Evolutionary conservation across 1,140 invertebrate genomes (phyloP).

Genomic region (Galendromus occidentalis): DNA sequence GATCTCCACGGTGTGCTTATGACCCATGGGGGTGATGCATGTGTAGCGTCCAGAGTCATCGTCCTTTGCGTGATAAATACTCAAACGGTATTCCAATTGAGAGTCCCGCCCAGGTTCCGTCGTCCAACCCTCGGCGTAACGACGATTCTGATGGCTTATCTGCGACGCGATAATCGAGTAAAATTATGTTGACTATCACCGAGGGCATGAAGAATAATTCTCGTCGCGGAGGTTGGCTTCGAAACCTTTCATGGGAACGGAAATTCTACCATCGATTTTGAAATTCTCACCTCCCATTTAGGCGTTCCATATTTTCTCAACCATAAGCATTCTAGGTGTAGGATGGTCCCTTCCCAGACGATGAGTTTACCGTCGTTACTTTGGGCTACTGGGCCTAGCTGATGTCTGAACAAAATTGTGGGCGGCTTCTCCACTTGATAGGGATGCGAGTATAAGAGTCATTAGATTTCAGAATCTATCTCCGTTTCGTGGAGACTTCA

Average conservation of each 20-base stretch:
- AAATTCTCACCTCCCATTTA: slow-evolving; percentile 58
- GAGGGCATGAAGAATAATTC: background rate
- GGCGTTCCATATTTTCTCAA: slow-evolving; percentile 58
- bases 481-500: too few species aligned
- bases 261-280: slow-evolving; percentile 43
- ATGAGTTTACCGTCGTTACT: slow-evolving; percentile 61
- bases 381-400: slow-evolving; percentile 58
- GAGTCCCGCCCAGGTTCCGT: slow-evolving; percentile 52
- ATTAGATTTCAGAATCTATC: too few species aligned
- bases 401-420: slow-evolving; percentile 57
- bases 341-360: slow-evolving; percentile 56
- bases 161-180: slow-evolving; percentile 14
- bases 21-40: slow-evolving; percentile 54
- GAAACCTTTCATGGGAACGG: slow-evolving; percentile 32
- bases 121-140: slow-evolving; percentile 39
- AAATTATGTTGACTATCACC: too few species aligned
- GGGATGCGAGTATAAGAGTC: too few species aligned
- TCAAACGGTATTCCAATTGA: slow-evolving; percentile 54
- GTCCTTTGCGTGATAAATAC: slow-evolving; percentile 49
- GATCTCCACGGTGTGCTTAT: slow-evolving; percentile 54
- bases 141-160: slow-evolving; percentile 20
- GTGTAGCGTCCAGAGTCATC: slow-evolving; percentile 60
- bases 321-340: slow-evolving; percentile 70
- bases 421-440: slow-evolving; percentile 57
- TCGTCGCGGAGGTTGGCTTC: too few species aligned